phyloP scores from a whole-genome alignment of 2,888 invertebrate species.

The Lasioglossum lativentre region DNA sequence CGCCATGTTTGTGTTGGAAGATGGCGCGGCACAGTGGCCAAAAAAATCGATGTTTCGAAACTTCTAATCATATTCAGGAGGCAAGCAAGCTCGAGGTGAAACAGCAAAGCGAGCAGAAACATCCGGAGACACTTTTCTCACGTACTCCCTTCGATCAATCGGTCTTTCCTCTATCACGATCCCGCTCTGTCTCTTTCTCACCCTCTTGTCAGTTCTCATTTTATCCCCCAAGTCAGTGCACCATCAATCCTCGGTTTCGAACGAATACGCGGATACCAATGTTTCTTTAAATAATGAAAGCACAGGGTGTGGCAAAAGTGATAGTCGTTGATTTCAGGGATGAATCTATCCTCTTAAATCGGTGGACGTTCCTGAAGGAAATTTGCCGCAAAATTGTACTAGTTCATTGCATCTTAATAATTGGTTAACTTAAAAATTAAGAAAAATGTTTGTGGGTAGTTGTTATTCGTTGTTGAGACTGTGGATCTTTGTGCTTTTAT shows the following conservation, averaged over 20 bases:
- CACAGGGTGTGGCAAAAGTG: not conserved
- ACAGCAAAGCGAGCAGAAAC: not conserved
- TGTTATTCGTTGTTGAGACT: not conserved
- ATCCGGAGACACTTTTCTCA: slow-evolving; percentile 6
- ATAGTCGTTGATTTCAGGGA: not conserved
- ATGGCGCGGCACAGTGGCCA: slow-evolving; percentile 1
- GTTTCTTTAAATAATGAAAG: not conserved
- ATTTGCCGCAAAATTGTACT: not conserved
- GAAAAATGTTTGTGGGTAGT: not conserved
- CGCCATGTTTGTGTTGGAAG: not conserved
- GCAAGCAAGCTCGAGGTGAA: not conserved
- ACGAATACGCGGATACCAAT: not conserved
- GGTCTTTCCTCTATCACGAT: not conserved
- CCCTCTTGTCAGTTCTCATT: not conserved
- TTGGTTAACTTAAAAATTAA: not conserved
- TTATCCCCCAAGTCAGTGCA: slow-evolving; percentile 1
- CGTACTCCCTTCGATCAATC: not conserved
- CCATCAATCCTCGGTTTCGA: not conserved
- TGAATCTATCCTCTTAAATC: not conserved
- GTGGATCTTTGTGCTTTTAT: not conserved
- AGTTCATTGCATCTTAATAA: not conserved
- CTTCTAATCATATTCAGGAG: not conserved
- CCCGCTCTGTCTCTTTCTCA: slow-evolving; percentile 4
- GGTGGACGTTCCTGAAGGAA: not conserved
- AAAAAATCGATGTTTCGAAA: not conserved